phyloP scores from a whole-genome alignment of 2,888 invertebrate genomes.

The Lepidonotus clava region DNA sequence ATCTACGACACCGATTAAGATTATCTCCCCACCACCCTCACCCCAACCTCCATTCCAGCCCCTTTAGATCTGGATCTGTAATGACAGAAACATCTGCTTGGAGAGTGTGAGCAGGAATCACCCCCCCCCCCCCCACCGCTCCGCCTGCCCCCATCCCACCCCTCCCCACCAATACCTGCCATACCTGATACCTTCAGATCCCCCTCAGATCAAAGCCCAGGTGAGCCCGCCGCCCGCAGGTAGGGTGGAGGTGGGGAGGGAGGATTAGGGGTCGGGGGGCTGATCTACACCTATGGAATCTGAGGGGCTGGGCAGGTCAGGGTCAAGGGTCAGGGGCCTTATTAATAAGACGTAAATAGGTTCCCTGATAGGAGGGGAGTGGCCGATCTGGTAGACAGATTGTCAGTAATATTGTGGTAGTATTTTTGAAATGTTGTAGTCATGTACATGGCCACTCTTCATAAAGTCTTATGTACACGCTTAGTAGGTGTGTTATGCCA shows the following conservation, averaged over 20 bases:
- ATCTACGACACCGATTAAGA: no score
- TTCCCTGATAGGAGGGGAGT: background rate
- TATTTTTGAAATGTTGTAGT: background rate
- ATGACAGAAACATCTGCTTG: no score
- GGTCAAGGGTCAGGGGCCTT: background rate
- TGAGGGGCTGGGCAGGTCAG: conserved; percentile 4
- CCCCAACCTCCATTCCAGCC: no score
- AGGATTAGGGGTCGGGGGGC: background rate
- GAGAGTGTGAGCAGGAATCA: no score
- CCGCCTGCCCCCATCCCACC: no score
- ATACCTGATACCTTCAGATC: no score
- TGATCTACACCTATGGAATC: background rate
- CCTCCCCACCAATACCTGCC: no score
- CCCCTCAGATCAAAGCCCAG: no score
- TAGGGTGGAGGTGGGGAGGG: background rate
- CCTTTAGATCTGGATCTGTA: no score
- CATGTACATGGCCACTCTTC: background rate
- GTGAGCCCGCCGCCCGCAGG: no score
- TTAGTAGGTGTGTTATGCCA: background rate
- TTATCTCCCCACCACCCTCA: no score
- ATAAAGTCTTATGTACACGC: background rate
- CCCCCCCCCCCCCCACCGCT: no score
- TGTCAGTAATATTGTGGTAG: background rate
- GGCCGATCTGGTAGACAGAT: background rate
- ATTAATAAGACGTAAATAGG: background rate